Conservation (phyloP, 2,113 vertebrate genomes). For the Phasianus colchicus region DNA sequence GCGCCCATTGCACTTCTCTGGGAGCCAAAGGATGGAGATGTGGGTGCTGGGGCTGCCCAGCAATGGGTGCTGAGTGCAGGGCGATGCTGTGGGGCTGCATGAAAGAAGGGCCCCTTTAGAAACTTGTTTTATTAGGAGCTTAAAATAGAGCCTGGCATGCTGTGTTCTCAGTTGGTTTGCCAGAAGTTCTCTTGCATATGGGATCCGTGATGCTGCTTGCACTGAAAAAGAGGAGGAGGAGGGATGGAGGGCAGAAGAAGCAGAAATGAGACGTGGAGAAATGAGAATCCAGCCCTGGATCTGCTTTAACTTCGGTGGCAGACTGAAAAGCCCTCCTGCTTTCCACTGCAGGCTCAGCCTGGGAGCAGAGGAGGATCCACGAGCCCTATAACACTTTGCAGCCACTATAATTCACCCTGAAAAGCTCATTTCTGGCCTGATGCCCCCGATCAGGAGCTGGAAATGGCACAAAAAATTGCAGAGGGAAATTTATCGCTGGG, state of each 20-base stretch:
- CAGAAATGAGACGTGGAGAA: not conserved
- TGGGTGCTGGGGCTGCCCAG: no score
- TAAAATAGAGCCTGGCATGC: constrained; percentile 81
- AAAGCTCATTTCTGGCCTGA: not conserved
- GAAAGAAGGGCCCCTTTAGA: constrained; percentile 69
- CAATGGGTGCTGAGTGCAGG: no score
- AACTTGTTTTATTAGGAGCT: constrained; percentile 77
- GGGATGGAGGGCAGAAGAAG: not conserved
- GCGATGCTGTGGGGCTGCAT: not conserved
- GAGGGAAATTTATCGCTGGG: not conserved
- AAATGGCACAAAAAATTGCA: not conserved
- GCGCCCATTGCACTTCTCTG: not conserved
- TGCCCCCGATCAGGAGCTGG: not conserved
- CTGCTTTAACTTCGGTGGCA: not conserved
- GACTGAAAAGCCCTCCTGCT: not conserved
- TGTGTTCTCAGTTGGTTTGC: constrained; percentile 44
- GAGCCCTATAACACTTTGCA: not conserved
- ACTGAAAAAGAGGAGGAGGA: not conserved
- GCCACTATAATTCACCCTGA: not conserved
- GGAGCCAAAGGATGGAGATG: not conserved
- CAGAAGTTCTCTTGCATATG: constrained; percentile 41
- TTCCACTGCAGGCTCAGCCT: not conserved
- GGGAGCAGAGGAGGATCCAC: not conserved
- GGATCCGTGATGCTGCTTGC: constrained; percentile 60
- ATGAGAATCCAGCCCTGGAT: not conserved